These are phyloP conservation scores for Gracilinanus agilis DNA, from an alignment of 2,113 vertebrate species.

Conservation along the genomic window DNA sequence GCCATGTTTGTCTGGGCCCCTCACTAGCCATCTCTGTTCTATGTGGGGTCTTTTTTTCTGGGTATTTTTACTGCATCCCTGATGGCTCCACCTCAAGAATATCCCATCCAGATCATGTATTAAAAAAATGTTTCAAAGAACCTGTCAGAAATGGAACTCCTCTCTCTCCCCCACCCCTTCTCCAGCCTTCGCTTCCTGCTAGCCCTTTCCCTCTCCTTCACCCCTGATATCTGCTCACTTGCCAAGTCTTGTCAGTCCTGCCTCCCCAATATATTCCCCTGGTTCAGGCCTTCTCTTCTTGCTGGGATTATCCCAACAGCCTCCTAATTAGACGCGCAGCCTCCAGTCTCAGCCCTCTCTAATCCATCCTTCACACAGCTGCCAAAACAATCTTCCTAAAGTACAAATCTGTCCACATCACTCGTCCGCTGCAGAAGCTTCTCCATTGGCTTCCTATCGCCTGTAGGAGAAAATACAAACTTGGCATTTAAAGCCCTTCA, in stretches of 20 bases:
- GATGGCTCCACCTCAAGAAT: not conserved
- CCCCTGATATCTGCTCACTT: not conserved
- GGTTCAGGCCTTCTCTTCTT: not conserved
- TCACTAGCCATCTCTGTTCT: not conserved
- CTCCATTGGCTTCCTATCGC: not conserved
- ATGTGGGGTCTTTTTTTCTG: not conserved
- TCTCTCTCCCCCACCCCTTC: not conserved
- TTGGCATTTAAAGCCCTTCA: not conserved
- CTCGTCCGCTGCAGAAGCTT: not conserved
- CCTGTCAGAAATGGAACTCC: not conserved
- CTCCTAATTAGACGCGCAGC: not conserved
- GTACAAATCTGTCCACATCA: not conserved
- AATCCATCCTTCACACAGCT: not conserved
- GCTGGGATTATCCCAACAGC: not conserved
- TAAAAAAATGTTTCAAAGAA: not conserved
- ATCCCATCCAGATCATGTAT: not conserved
- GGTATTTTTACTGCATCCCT: not conserved
- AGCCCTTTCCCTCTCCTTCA: not conserved
- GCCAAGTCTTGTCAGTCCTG: not conserved
- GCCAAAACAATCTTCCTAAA: not conserved
- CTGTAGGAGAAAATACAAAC: not conserved
- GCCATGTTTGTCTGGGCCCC: not conserved
- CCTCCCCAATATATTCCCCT: not conserved
- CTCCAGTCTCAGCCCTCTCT: not conserved
- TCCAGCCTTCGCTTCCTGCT: not conserved